Base-by-base conservation (phyloP, 2,797 vertebrate species). In the Gymnopithys bicolor region DNA sequence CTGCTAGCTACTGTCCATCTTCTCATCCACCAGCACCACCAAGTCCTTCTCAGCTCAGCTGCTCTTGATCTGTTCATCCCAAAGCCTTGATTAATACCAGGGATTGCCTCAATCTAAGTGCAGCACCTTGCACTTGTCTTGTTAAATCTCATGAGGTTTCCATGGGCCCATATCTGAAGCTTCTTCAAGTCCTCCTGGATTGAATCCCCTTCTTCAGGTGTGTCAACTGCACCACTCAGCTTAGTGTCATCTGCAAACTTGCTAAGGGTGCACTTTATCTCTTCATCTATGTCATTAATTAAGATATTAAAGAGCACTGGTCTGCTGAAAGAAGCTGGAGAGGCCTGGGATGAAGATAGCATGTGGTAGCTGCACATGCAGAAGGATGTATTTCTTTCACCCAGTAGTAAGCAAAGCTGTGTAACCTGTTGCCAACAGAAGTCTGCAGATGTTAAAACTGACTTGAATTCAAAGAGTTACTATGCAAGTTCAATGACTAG, bases 21-120 rank as follows among this genome's bases (percentile, higher is more conserved):
- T 49, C 48, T 35, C 18, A 32, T 3, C 8, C 48, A 62, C 7
- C 48, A 55, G 30, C 30, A 68, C 4, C 3, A 7, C 9, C 25
- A 35, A 43, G 9, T 8, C 22, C 22, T 49, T 55, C 55, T 68
- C 8, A 0, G 1, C 10, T 23, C 23, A 3, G 5, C 8, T 62
- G 35, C 9, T 43, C 23, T 62, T 16, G 22, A 62, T 62, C 27
- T 23, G 27, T 55, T 55, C 25, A 68, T 13, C 22, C 10, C 23
- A 7, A 41, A 68, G 33, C 12, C 22, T n/a, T 22, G 16, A 43
- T 1, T 35, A 13, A 62, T 3, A 28, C 0, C 0, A 9, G 15
- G 22, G 4, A 2, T 7, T 62, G 7, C 2, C 22, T 11, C 19
- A 55, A 7, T 13, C 16, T 27, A 43, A 11, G 9, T 62, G 41